Evolutionary conservation across 2,888 invertebrate genomes (phyloP).

Genomic region (Icerya purchasi): DNA sequence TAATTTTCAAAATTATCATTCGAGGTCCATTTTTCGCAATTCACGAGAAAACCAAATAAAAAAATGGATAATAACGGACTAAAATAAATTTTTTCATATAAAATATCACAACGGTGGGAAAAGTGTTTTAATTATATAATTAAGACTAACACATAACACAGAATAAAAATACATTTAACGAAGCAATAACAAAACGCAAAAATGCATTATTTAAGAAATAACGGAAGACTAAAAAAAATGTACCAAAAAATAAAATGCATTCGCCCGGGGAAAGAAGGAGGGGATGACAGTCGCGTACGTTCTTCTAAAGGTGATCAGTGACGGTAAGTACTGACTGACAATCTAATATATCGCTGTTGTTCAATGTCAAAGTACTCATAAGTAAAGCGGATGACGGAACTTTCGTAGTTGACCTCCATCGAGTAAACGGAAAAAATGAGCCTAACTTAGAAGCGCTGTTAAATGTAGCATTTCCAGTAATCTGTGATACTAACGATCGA

Average conservation of each 20-base stretch:
- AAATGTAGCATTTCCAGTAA: background rate
- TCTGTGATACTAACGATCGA: constrained; percentile 9
- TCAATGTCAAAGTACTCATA: constrained; percentile 28
- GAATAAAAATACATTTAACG: too few relatives aligned
- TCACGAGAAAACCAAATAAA: too few relatives aligned
- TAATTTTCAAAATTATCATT: too few relatives aligned
- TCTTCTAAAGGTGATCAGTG: background rate
- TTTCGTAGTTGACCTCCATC: constrained; percentile 14
- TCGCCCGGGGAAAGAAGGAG: background rate
- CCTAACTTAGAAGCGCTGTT: constrained; percentile 10
- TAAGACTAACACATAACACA: too few relatives aligned
- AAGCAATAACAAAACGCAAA: too few relatives aligned
- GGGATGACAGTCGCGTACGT: background rate
- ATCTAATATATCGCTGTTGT: constrained; percentile 21
- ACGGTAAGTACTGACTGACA: constrained; percentile 3
- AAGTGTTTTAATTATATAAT: too few relatives aligned
- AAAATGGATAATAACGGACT: too few relatives aligned
- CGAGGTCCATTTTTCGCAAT: too few relatives aligned
- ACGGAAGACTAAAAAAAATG: too few relatives aligned
- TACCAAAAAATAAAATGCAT: background rate
- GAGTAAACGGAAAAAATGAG: constrained; percentile 30
- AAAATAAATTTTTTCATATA: too few relatives aligned
- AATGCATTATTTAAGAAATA: too few relatives aligned
- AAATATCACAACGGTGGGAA: too few relatives aligned
- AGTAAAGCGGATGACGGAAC: constrained; percentile 28